Evolutionary conservation across 2,113 vertebrate genomes (phyloP), one percentile per base, ranked within the genome.

Genomic region (Chaetodon auriga): DNA sequence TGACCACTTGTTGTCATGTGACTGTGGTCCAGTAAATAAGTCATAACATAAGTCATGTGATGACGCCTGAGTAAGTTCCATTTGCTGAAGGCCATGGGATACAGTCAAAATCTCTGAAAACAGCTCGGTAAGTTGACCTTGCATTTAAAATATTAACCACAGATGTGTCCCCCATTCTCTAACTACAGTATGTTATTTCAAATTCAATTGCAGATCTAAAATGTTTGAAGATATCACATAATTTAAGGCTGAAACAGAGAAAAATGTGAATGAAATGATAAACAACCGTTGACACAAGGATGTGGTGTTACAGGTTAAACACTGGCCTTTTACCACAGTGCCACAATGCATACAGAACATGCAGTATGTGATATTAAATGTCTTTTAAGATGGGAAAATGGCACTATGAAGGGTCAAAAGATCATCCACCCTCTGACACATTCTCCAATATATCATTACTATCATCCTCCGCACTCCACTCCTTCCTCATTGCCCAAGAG

Each of bases 81-180:
- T 45, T 46, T 25, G 43, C 64, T 48, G 30, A 30, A 30, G 30
- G 30, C 30, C 3, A 3, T 30, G 30, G 30, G 23, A 66, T 41
- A 23, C 21, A 23, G 61, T 43, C 11, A 63, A 43, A 64, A 64
- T 43, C 38, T 64, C 19, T 4, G 6, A 7, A 41, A 41, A 62
- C 0, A 38, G 16, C 18, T 19, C 11, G 9, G 18, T 62, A 62
- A 38, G 36, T 63, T 18, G 10, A 41, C 36, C 58, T 36, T 53
- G 30, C 30, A 68, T 68, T 53, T n/a, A 41, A 30, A 38, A 15
- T 69, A 53, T 69, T 69, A 38, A 69, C 30, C 11, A 53, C 66
- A 38, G 1, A n/a, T 15, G 30, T 25, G n/a, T 23, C 14, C 25
- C 7, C 14, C 46, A 14, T n/a, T 6, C 71, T 38, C 14, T 13